Conservation (phyloP, 2,888 invertebrate genomes). For the Caenorhabditis macrosperma region DNA sequence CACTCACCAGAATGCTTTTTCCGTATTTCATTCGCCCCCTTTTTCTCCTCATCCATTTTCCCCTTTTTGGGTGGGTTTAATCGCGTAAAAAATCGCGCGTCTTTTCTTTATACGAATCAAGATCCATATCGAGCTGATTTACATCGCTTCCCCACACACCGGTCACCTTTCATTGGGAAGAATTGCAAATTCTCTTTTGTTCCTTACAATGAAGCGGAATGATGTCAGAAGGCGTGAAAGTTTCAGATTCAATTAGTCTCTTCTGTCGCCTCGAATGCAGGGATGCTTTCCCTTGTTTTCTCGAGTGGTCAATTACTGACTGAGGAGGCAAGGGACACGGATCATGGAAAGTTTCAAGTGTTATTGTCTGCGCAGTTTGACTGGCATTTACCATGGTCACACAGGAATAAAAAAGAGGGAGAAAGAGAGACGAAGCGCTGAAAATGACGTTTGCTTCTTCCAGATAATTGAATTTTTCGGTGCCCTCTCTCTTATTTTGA, state of each 20-base stretch:
- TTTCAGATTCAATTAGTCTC: constrained; percentile 53
- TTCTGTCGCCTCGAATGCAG: constrained; percentile 35
- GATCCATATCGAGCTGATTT: constrained; percentile 50
- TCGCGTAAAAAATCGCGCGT: constrained; percentile 52
- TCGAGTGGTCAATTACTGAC: constrained; percentile 50
- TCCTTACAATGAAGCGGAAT: neutral
- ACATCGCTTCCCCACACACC: constrained; percentile 31
- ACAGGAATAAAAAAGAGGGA: no score
- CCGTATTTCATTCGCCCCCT: neutral
- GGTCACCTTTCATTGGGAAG: constrained; percentile 25
- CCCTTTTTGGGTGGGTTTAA: constrained; percentile 36
- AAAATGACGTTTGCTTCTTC: no score
- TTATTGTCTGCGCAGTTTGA: constrained; percentile 33
- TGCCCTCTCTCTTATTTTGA: no score
- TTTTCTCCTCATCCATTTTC: constrained; percentile 2
- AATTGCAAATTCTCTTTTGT: neutral
- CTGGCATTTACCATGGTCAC: no score
- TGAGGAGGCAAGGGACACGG: constrained; percentile 9
- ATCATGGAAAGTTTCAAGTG: constrained; percentile 25
- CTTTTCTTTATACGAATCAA: neutral
- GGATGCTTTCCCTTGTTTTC: constrained; percentile 1
- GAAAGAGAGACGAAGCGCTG: no score
- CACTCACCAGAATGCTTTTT: constrained; percentile 9
- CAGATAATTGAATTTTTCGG: no score
- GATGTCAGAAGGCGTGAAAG: constrained; percentile 19